Evolutionary conservation across 2,888 invertebrate genomes (phyloP), one percentile per base, ranked within the genome.

Genomic region (Harmothoe impar): DNA sequence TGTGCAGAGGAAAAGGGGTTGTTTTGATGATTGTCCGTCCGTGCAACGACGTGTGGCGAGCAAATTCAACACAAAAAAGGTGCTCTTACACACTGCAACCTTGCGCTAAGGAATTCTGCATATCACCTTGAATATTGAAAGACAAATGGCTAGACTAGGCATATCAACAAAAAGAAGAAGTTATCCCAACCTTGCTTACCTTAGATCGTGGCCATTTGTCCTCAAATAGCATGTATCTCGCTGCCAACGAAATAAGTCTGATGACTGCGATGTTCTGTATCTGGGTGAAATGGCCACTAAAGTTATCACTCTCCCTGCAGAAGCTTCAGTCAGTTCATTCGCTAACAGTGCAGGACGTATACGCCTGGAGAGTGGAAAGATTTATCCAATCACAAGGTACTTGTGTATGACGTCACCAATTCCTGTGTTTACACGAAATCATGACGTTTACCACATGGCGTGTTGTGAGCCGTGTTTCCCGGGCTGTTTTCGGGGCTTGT

Each of bases 321-420:
- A 43, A 7, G 43, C 10, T 10, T 43, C 43, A 43, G 5, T 3
- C 43, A 43, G 43, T 43, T 7, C 5, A 43, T 10, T 43, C 5
- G 3, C 10, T 43, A 43, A 62, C 62, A 62, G 62, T 25, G 62
- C 20, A 62, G 5, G 5, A 25, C 1, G 20, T 5, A 62, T 62
- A 62, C 23, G 23, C 62, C 15, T 12, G 62, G 62, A n/a, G 20
- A 62, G 1, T n/a, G 3, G 10, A 43, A 7, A 43, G 62, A 23
- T 25, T 17, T 25, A 23, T 17, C 81, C 81, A 81, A 81, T 81
- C 81, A 81, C 10, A 35, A 33, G 81, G 33, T 81, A 12, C 35
- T 54, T 86, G 54, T 54, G 86, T 86, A 31, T 54, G 52, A 86
- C 86, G 86, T 86, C 86, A 86, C 23, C 54, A 54, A 15, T 86